phyloP scores from a whole-genome alignment of 2,797 vertebrate species.

The Pangasius krempfi region DNA sequence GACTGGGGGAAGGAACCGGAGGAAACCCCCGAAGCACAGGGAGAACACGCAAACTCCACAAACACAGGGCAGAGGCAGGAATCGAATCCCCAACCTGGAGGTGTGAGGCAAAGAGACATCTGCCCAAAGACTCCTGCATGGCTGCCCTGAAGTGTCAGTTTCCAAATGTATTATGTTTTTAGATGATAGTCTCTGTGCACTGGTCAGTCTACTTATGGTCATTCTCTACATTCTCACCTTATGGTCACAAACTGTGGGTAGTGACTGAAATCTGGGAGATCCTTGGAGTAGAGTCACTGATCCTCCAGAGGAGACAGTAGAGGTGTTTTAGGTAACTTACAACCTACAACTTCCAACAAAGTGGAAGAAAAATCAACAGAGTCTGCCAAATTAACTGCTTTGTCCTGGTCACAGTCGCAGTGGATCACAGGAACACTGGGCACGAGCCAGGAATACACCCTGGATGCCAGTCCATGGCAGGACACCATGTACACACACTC shows the following conservation, averaged over 20 bases:
- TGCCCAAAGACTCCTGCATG: neutral
- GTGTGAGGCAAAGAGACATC: neutral
- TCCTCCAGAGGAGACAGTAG: neutral
- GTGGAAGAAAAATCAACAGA: neutral
- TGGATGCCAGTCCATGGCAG: neutral
- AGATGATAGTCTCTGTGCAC: too few species aligned
- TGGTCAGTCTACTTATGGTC: neutral
- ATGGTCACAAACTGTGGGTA: neutral
- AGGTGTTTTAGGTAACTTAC: neutral
- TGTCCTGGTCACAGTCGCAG: neutral
- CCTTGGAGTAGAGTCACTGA: neutral
- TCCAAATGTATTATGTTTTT: neutral
- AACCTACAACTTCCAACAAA: neutral
- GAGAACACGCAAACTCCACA: too few species aligned
- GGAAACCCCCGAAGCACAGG: too few species aligned
- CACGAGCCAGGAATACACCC: neutral
- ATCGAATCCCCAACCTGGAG: too few species aligned
- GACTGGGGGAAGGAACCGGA: too few species aligned
- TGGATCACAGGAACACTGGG: conserved; percentile 7
- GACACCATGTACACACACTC: neutral
- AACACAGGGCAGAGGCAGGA: too few species aligned
- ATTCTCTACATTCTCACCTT: neutral
- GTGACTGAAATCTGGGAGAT: neutral
- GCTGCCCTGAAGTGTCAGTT: neutral
- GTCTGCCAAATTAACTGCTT: neutral